A percentile compares a stretch with the other conserved stretches of the same genome.
phyloP scores from a whole-genome alignment of 2,888 invertebrate species.

The Hyles lineata region DNA sequence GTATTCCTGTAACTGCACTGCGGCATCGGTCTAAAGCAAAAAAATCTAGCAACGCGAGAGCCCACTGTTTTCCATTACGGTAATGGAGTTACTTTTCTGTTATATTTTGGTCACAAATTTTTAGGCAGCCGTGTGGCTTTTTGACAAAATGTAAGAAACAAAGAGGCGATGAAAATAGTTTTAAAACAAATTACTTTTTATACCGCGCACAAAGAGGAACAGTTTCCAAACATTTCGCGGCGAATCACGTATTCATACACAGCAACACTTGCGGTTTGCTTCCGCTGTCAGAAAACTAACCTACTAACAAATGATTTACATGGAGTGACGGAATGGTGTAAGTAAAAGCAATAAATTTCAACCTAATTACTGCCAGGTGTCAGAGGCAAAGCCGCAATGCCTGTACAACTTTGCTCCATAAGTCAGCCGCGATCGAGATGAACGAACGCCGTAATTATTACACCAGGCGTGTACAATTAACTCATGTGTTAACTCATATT shows the following conservation, averaged over 20 bases:
- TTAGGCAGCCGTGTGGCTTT: slow-evolving; percentile 43
- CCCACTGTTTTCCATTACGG: slow-evolving; percentile 79
- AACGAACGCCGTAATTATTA: slow-evolving; percentile 56
- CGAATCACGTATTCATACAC: slow-evolving; percentile 36
- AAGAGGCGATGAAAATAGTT: slow-evolving; percentile 42
- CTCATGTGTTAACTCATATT: slow-evolving; percentile 37
- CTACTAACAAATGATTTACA: slow-evolving; percentile 58
- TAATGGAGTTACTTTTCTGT: slow-evolving; percentile 77
- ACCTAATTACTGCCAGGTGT: slow-evolving; percentile 79
- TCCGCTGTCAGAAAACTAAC: slow-evolving; percentile 55
- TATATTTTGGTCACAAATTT: slow-evolving; percentile 68
- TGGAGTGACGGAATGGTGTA: slow-evolving; percentile 55
- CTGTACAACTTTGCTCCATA: slow-evolving; percentile 72
- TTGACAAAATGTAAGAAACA: slow-evolving; percentile 43
- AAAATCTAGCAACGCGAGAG: slow-evolving; percentile 66
- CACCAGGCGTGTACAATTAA: slow-evolving; percentile 46
- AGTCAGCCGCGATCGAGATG: slow-evolving; percentile 70
- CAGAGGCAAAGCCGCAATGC: slow-evolving; percentile 69
- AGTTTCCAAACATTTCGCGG: not conserved
- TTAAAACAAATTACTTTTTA: slow-evolving; percentile 36
- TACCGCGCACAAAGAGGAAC: not conserved
- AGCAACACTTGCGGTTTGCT: slow-evolving; percentile 41
- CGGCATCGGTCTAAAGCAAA: slow-evolving; percentile 69
- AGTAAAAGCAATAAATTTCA: slow-evolving; percentile 72
- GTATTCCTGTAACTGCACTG: slow-evolving; percentile 78